A percentile compares a stretch with the other conserved stretches of the same genome.
Evolutionary conservation across 1,140 invertebrate genomes (phyloP).

Genomic region (Drosophila takahashii): DNA sequence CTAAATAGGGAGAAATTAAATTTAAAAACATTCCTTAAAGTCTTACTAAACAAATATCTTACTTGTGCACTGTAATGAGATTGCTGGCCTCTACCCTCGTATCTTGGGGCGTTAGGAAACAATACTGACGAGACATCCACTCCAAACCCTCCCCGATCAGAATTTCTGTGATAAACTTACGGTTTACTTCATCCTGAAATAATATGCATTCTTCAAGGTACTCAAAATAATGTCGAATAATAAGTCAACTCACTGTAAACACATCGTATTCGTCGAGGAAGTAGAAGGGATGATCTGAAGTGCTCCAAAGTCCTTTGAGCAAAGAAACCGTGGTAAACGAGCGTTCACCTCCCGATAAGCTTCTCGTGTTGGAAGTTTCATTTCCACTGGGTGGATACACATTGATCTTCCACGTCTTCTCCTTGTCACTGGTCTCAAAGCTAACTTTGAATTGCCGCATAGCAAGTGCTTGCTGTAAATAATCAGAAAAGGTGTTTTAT

Average conservation of each 20-base stretch:
- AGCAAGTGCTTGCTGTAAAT: conserved; percentile 40
- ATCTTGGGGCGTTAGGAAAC: conserved; percentile 92
- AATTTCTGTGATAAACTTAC: conserved; percentile 89
- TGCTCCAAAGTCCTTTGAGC: conserved; percentile 96
- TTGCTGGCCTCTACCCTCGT: conserved; percentile 86
- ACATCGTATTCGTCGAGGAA: conserved; percentile 99
- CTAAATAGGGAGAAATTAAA: conserved; percentile 7
- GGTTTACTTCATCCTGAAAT: conserved; percentile 90
- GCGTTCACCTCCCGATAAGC: conserved; percentile 97
- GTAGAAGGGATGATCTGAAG: conserved; percentile 95
- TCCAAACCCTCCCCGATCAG: conserved; percentile 88
- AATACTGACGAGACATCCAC: conserved; percentile 88
- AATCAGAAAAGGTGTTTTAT: neutral
- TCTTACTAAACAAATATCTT: conserved; percentile 5
- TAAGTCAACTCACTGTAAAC: conserved; percentile 91
- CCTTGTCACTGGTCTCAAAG: conserved; percentile 87
- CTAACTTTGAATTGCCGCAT: conserved; percentile 85
- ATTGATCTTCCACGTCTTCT: conserved; percentile 86
- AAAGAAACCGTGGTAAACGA: conserved; percentile 98
- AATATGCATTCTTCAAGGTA: conserved; percentile 90
- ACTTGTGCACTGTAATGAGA: conserved; percentile 87
- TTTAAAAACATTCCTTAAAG: neutral
- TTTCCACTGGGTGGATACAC: conserved; percentile 85
- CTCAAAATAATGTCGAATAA: conserved; percentile 9
- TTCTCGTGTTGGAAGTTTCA: conserved; percentile 86